These are phyloP conservation scores for Gymnoscopelus braueri DNA, from an alignment of 2,797 vertebrate genomes.

Conservation along the genomic window DNA sequence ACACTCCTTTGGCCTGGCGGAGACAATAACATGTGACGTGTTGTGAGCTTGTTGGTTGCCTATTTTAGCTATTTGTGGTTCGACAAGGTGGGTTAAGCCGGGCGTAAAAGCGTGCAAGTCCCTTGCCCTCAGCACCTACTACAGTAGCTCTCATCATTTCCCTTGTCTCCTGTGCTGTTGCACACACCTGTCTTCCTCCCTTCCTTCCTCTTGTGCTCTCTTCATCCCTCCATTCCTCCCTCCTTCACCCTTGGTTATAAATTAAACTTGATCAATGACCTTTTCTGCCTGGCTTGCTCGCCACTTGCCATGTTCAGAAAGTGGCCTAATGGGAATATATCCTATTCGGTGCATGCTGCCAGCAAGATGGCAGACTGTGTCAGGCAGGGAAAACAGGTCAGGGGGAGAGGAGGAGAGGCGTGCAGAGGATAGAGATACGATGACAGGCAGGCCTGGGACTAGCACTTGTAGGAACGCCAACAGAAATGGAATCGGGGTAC, in stretches of 20 bases:
- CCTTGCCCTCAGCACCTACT: background rate
- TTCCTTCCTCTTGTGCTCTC: slow-evolving; percentile 9
- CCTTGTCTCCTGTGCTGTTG: slow-evolving; percentile 10
- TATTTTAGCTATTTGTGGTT: no score
- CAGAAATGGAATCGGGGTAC: slow-evolving; percentile 41
- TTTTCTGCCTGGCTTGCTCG: slow-evolving; percentile 73
- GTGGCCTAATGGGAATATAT: slow-evolving; percentile 58
- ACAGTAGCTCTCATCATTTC: slow-evolving; percentile 33
- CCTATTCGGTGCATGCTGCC: slow-evolving; percentile 43
- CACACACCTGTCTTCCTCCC: background rate
- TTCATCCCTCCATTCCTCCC: slow-evolving; percentile 11
- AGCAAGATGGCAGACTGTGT: slow-evolving; percentile 38
- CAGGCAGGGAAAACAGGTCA: slow-evolving; percentile 9
- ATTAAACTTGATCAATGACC: slow-evolving; percentile 77
- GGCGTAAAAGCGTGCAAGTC: no score
- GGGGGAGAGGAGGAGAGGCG: background rate
- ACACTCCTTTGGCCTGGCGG: no score
- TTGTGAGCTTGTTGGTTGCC: no score
- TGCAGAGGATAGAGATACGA: slow-evolving; percentile 9
- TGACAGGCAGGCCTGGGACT: slow-evolving; percentile 7
- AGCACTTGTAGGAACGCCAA: background rate
- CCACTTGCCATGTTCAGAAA: slow-evolving; percentile 66
- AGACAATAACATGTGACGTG: no score
- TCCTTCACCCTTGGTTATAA: slow-evolving; percentile 51
- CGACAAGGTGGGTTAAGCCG: no score